These are phyloP conservation scores for Troides aeacus DNA, from an alignment of 2,888 invertebrate species.

Conservation along the genomic window DNA sequence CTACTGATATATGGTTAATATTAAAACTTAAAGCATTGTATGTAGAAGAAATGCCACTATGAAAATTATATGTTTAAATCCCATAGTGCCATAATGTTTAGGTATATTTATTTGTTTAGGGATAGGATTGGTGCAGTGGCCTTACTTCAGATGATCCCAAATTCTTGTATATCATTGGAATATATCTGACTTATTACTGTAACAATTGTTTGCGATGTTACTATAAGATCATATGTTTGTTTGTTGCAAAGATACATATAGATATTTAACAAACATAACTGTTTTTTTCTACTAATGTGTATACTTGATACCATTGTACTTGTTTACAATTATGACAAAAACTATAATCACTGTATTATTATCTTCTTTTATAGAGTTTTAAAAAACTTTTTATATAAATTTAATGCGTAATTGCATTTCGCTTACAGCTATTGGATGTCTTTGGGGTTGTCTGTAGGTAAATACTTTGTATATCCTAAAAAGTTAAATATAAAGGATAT, in stretches of 20 bases:
- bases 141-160: constrained; percentile 19
- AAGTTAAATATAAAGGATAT: constrained; percentile 3
- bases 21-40: constrained; percentile 35
- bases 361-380: constrained; percentile 26
- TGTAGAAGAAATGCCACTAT: constrained; percentile 57
- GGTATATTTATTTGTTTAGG: constrained; percentile 30
- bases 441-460: constrained; percentile 24
- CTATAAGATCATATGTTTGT: too few relatives aligned
- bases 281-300: background rate
- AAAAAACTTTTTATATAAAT: constrained; percentile 26
- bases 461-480: constrained; percentile 7
- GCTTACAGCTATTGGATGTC: constrained; percentile 15
- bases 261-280: background rate
- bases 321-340: constrained; percentile 15
- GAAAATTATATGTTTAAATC: constrained; percentile 73
- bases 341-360: constrained; percentile 19
- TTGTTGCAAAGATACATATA: background rate
- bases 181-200: background rate
- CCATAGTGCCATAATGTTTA: constrained; percentile 67
- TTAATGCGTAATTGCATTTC: constrained; percentile 24
- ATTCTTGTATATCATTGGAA: constrained; percentile 6
- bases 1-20: constrained; percentile 29
- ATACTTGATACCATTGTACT: background rate
- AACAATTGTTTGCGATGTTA: too few relatives aligned
- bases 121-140: constrained; percentile 19